Conservation (phyloP, 2,888 invertebrate species). For the Clusia tigrina region DNA sequence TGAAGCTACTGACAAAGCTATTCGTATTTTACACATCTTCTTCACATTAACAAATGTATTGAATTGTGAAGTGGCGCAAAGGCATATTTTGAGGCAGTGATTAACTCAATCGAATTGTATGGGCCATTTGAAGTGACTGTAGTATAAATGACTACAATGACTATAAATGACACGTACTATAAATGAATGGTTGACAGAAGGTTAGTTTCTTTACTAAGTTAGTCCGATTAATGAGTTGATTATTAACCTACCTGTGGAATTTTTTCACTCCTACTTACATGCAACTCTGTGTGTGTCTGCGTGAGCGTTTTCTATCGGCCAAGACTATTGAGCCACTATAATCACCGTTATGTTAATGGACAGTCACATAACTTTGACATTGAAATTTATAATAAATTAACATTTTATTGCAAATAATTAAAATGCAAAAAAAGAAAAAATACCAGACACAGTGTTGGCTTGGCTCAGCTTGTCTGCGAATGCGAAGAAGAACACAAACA, state of each 20-base stretch:
- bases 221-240: slow-evolving; percentile 3
- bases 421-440: slow-evolving; percentile 22
- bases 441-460: neutral
- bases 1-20: too few species aligned
- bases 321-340: neutral
- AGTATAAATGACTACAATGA: too few species aligned
- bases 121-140: too few species aligned
- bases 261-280: neutral
- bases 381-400: slow-evolving; percentile 33
- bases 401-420: slow-evolving; percentile 32
- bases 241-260: too few species aligned
- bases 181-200: too few species aligned
- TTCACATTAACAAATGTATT: too few species aligned
- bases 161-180: too few species aligned
- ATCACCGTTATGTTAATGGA: slow-evolving; percentile 29
- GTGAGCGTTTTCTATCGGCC: neutral
- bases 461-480: neutral
- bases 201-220: slow-evolving; percentile 8
- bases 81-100: too few species aligned
- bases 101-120: too few species aligned
- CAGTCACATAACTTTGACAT: slow-evolving; percentile 43
- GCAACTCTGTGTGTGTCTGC: neutral
- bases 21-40: too few species aligned
- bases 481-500: neutral
- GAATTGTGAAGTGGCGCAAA: too few species aligned